These are phyloP conservation scores for Tangara arthus DNA, from an alignment of 2,797 vertebrate species.

Conservation along the genomic window DNA sequence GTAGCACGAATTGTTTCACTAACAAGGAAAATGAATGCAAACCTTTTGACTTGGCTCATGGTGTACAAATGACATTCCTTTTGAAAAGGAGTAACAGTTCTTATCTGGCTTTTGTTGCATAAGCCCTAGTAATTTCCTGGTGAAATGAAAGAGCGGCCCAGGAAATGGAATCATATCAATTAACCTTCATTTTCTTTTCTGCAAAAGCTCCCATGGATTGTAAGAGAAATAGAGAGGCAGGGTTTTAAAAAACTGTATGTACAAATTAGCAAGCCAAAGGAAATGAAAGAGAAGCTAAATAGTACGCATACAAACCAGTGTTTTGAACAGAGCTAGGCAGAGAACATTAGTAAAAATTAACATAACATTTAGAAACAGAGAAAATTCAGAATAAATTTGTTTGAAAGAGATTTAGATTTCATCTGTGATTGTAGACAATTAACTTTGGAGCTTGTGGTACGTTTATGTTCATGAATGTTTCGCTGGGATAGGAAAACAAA, in stretches of 20 bases:
- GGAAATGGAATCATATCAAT: neutral
- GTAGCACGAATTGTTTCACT: neutral
- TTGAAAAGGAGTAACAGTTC: neutral
- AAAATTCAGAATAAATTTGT: neutral
- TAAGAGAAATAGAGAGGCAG: neutral
- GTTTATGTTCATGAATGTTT: neutral
- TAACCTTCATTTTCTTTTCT: neutral
- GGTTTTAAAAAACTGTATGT: accelerated
- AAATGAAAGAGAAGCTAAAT: neutral
- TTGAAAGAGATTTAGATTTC: neutral
- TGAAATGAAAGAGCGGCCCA: neutral
- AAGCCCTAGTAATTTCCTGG: neutral
- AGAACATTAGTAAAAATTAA: neutral
- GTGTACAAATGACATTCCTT: neutral
- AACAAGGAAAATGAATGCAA: neutral
- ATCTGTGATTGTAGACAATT: neutral
- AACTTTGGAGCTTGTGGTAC: neutral
- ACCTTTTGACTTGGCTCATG: neutral
- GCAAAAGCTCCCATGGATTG: neutral
- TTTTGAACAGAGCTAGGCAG: neutral
- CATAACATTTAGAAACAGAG: neutral
- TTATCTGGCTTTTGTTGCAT: neutral
- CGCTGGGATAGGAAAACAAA: neutral
- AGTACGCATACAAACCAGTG: neutral
- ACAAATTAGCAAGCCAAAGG: neutral